These are phyloP conservation scores for Microtus richardsoni DNA, from an alignment of 2,113 vertebrate genomes.

Conservation along the genomic window DNA sequence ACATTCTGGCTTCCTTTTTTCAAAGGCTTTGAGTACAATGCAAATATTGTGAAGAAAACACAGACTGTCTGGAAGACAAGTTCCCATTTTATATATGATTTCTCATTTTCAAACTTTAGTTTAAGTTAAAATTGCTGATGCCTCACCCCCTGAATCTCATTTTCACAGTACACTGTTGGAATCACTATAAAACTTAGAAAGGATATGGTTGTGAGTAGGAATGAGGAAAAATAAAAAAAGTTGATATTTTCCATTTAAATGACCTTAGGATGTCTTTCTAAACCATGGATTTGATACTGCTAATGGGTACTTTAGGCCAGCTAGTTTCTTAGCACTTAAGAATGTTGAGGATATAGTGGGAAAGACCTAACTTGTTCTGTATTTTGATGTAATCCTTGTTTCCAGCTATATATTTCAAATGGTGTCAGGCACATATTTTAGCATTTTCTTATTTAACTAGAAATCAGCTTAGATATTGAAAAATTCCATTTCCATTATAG, in stretches of 20 bases:
- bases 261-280: not conserved
- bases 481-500: not conserved
- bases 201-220: not conserved
- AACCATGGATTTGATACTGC: not conserved
- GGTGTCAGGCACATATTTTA: not conserved
- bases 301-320: not conserved
- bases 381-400: not conserved
- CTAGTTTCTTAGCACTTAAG: not conserved
- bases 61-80: slow-evolving; percentile 45
- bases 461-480: not conserved
- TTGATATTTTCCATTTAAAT: not conserved
- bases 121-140: slow-evolving; percentile 61
- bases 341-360: slow-evolving; percentile 9
- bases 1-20: slow-evolving; percentile 72
- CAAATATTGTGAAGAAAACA: slow-evolving; percentile 74
- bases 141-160: not conserved
- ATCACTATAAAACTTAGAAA: not conserved
- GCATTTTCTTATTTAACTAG: slow-evolving; percentile 26
- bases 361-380: slow-evolving; percentile 1
- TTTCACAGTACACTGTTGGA: slow-evolving; percentile 26
- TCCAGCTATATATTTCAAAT: slow-evolving; percentile 11
- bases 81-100: slow-evolving; percentile 62
- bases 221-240: not conserved
- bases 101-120: slow-evolving; percentile 70
- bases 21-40: slow-evolving; percentile 70